phyloP scores from a whole-genome alignment of 2,113 vertebrate genomes.

The Tringa solitaria region DNA sequence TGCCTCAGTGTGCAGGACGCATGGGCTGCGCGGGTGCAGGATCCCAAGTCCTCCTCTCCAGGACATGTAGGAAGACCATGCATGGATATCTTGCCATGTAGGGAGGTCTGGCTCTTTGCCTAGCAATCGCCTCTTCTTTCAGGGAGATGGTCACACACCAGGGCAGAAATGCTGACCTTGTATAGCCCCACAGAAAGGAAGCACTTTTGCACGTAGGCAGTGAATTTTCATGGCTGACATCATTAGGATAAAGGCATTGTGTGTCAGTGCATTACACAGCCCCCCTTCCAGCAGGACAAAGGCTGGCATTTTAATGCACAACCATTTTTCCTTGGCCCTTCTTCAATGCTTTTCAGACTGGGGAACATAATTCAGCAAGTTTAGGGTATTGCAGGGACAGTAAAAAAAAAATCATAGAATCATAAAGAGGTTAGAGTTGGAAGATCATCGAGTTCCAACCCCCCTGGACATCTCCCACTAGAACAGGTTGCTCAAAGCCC shows the following conservation, averaged over 20 bases:
- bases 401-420: neutral
- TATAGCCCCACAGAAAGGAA: neutral
- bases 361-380: neutral
- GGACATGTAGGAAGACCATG: neutral
- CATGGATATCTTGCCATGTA: neutral
- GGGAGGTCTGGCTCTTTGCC: conserved; percentile 24
- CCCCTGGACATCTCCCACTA: too few relatives aligned
- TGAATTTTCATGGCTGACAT: conserved; percentile 47
- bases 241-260: conserved; percentile 11
- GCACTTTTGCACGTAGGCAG: neutral
- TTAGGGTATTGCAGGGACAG: neutral
- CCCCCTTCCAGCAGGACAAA: conserved; percentile 2
- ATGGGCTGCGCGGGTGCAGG: neutral
- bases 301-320: conserved; percentile 1
- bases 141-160: neutral
- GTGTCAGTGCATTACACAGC: neutral
- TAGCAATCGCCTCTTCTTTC: neutral
- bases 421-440: too few relatives aligned
- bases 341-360: neutral
- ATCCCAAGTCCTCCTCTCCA: neutral
- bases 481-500: too few relatives aligned
- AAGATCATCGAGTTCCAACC: too few relatives aligned
- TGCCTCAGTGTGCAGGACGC: neutral
- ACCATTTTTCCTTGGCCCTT: neutral
- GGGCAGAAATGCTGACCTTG: neutral